These are phyloP conservation scores for Chloroceryle aenea DNA, from an alignment of 2,113 vertebrate genomes.

Conservation along the genomic window DNA sequence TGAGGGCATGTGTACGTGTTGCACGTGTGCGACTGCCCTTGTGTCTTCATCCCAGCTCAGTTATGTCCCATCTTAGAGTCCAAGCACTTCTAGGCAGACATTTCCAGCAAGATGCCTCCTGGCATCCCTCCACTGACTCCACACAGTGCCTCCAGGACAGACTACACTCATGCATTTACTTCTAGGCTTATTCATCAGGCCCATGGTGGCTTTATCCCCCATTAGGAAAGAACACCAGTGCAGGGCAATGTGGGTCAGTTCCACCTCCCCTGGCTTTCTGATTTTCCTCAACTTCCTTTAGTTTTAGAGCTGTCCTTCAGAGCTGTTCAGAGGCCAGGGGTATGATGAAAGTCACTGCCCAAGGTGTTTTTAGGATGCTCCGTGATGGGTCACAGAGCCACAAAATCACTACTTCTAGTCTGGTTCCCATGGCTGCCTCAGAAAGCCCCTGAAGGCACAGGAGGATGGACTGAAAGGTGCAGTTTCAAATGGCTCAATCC, in stretches of 20 bases:
- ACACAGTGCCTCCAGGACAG: background rate
- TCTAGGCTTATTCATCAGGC: background rate
- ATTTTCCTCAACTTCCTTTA: background rate
- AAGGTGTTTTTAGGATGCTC: background rate
- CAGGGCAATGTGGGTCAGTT: background rate
- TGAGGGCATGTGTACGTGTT: background rate
- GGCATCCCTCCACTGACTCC: background rate
- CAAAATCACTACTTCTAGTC: background rate
- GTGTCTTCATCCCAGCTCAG: background rate
- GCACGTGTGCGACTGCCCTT: fast-evolving
- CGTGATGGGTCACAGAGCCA: background rate
- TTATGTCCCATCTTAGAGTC: background rate
- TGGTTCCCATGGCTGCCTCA: background rate
- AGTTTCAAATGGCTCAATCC: background rate
- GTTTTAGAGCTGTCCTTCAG: background rate
- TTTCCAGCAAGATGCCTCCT: background rate
- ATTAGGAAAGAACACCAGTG: background rate
- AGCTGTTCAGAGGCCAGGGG: background rate
- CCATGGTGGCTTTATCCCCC: background rate
- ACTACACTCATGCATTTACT: background rate
- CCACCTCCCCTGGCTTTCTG: background rate
- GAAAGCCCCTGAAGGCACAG: background rate
- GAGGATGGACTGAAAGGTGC: background rate
- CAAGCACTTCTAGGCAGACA: background rate
- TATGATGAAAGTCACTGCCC: background rate